A percentile compares a stretch with the other conserved stretches of the same genome.
Evolutionary conservation across 2,888 invertebrate species (phyloP).

Genomic region (Polyommatus iphigenia): DNA sequence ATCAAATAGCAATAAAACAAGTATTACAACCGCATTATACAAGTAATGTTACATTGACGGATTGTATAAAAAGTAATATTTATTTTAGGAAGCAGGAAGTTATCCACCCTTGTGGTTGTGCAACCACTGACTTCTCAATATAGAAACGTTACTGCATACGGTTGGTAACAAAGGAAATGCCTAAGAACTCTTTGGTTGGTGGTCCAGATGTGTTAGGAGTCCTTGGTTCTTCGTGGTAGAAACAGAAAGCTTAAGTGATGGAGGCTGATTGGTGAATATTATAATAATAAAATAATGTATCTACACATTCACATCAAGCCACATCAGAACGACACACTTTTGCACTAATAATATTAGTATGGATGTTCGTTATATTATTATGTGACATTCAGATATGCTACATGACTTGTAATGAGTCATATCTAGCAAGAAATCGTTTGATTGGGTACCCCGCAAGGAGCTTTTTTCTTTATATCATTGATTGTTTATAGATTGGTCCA

Average conservation of each 20-base stretch:
- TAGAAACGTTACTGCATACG: not conserved
- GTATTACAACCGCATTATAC: not conserved
- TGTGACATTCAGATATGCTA: too few relatives aligned
- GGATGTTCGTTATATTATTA: too few relatives aligned
- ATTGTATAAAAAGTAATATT: not conserved
- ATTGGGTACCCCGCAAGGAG: not conserved
- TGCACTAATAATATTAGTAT: too few relatives aligned
- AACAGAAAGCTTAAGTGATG: too few relatives aligned
- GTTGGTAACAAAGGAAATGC: not conserved
- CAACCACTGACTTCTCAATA: not conserved
- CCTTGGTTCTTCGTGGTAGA: too few relatives aligned
- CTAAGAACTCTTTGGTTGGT: not conserved
- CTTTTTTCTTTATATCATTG: not conserved
- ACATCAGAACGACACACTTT: too few relatives aligned
- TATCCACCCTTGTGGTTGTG: not conserved
- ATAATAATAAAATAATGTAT: too few relatives aligned
- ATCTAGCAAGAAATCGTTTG: not conserved
- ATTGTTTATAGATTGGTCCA: conserved; percentile 3
- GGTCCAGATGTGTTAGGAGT: too few relatives aligned
- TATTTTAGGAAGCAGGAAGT: conserved; percentile 12
- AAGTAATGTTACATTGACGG: conserved; percentile 2
- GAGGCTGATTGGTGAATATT: too few relatives aligned
- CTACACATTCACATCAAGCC: too few relatives aligned
- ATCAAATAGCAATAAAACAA: conserved; percentile 19
- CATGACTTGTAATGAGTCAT: too few relatives aligned